These are phyloP conservation scores for Musca vetustissima DNA, from an alignment of 1,140 invertebrate species.

Conservation along the genomic window DNA sequence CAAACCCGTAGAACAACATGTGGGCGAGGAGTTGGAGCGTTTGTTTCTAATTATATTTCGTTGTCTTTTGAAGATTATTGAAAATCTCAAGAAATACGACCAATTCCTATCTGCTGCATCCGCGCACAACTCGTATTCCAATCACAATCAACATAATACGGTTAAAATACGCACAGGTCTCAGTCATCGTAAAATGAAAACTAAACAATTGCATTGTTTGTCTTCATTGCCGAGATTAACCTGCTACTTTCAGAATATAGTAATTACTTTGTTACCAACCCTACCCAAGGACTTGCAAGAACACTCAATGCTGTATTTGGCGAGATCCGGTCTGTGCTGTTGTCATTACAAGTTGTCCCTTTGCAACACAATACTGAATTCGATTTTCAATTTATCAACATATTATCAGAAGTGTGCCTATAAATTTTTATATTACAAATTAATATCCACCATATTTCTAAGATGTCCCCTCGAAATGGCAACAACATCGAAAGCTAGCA, in stretches of 20 bases:
- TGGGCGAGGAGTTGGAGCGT: not conserved
- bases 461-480: conserved; percentile 12
- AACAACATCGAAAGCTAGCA: not conserved
- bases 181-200: conserved; percentile 2
- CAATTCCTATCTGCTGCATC: not conserved
- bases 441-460: conserved; percentile 43
- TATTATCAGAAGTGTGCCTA: conserved; percentile 48
- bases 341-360: conserved; percentile 44
- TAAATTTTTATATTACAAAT: conserved; percentile 46
- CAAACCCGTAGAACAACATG: not conserved
- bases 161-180: not conserved
- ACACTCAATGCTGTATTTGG: conserved; percentile 37
- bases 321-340: conserved; percentile 46
- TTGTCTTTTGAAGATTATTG: conserved; percentile 11
- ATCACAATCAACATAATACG: not conserved
- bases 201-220: conserved; percentile 42
- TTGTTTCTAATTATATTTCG: conserved; percentile 12
- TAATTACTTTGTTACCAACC: conserved; percentile 38
- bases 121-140: not conserved
- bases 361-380: conserved; percentile 36
- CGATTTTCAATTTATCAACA: conserved; percentile 33
- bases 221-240: conserved; percentile 31
- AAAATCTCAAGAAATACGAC: conserved; percentile 21
- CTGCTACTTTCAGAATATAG: conserved; percentile 48
- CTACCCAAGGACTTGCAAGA: conserved; percentile 41